Conservation (phyloP, 1,140 invertebrate species). For the Brachionus rubens region DNA sequence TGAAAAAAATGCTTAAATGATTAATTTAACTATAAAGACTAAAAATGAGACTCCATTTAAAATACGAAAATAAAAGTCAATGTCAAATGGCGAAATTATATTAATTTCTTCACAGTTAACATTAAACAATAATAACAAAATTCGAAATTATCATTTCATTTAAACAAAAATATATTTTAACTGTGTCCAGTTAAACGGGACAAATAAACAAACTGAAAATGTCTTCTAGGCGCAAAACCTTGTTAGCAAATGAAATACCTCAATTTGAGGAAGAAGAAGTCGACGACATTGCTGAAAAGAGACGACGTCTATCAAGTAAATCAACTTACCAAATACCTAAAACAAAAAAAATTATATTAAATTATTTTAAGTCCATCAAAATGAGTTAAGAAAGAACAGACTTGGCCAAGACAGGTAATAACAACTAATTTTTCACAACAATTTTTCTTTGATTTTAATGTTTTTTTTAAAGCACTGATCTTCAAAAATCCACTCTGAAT, state of each 20-base stretch:
- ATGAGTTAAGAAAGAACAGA: slow-evolving; percentile 18
- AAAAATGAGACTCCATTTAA: too few species aligned
- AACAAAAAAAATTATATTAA: not conserved
- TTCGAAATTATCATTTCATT: too few species aligned
- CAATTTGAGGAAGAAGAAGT: not conserved
- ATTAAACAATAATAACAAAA: too few species aligned
- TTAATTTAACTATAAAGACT: too few species aligned
- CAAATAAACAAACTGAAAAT: too few species aligned
- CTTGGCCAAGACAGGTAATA: slow-evolving; percentile 6
- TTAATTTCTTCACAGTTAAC: too few species aligned
- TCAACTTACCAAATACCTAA: not conserved
- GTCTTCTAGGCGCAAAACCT: slow-evolving; percentile 18
- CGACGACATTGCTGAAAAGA: slow-evolving; percentile 25
- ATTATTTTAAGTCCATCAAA: not conserved
- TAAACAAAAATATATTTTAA: too few species aligned
- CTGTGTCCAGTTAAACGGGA: too few species aligned
- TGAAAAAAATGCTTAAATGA: too few species aligned
- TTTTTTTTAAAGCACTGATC: not conserved
- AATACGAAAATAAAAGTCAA: not conserved
- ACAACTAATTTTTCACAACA: not conserved
- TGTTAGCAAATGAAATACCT: slow-evolving; percentile 18
- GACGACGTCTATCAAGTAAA: slow-evolving; percentile 22
- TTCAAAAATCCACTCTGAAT: not conserved
- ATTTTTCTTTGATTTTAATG: not conserved
- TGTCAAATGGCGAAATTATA: slow-evolving; percentile 3